A percentile compares a stretch with the other conserved stretches of the same genome.
phyloP scores from a whole-genome alignment of 2,113 vertebrate genomes.

The Hyaena hyaena region DNA sequence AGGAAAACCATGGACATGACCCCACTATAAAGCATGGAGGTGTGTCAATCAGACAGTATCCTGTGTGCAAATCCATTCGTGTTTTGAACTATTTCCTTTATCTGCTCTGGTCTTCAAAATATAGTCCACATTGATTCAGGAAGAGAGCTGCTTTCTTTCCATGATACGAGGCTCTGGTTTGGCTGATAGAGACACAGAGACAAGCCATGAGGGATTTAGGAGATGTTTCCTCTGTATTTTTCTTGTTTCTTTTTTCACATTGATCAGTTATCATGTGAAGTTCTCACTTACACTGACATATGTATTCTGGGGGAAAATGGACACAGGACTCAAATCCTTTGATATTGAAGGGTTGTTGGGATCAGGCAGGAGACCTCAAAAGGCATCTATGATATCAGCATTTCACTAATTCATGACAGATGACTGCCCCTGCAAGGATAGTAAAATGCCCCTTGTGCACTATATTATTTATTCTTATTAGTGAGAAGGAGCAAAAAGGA shows the following conservation, averaged over 20 bases:
- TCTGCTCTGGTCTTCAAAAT: neutral
- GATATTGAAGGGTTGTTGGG: neutral
- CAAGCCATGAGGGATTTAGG: neutral
- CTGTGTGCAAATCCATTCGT: neutral
- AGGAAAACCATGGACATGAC: neutral
- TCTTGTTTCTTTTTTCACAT: neutral
- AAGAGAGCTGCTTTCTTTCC: neutral
- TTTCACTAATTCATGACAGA: neutral
- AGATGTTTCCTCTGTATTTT: neutral
- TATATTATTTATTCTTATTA: neutral
- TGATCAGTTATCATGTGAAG: neutral
- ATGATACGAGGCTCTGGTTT: neutral
- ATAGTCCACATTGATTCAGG: neutral
- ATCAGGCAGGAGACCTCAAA: neutral
- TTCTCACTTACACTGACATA: neutral
- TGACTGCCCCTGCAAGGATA: neutral
- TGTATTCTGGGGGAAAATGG: neutral
- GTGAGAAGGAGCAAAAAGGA: neutral
- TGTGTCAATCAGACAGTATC: neutral
- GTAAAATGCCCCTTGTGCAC: neutral
- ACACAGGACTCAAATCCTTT: neutral
- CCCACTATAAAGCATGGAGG: neutral
- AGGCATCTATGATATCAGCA: neutral
- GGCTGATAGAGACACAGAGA: neutral
- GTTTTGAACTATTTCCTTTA: conserved; percentile 8